Percentiles rank a stretch among this genome's conserved stretches.
Conservation (phyloP, 2,113 vertebrate genomes). For the Raja brachyura region DNA sequence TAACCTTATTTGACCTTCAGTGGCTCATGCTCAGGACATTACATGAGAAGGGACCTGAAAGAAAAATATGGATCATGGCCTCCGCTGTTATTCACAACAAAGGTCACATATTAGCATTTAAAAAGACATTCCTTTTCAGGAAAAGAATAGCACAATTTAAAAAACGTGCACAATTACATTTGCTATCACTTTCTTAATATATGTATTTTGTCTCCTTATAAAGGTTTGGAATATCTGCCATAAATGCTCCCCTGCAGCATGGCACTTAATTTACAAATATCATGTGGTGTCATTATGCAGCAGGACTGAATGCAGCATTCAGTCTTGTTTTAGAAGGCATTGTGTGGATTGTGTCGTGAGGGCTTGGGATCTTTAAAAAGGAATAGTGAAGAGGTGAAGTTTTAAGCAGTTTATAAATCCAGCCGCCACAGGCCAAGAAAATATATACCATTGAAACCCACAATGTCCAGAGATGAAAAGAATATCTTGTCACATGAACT, state of each 20-base stretch:
- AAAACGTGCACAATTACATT: not conserved
- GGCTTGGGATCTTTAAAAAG: not conserved
- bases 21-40: constrained; percentile 32
- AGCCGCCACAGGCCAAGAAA: not conserved
- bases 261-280: not conserved
- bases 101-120: constrained; percentile 27
- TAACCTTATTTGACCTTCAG: constrained; percentile 42
- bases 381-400: not conserved
- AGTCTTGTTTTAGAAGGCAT: not conserved
- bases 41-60: constrained; percentile 11
- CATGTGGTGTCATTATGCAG: constrained; percentile 8
- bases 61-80: constrained; percentile 17
- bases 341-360: not conserved
- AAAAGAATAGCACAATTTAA: not conserved
- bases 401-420: not conserved
- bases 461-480: not conserved
- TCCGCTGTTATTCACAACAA: constrained; percentile 2
- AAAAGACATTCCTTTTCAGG: constrained; percentile 9
- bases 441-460: not conserved
- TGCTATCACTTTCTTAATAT: not conserved
- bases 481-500: not conserved
- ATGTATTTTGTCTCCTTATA: constrained; percentile 11
- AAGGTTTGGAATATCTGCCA: not conserved
- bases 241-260: not conserved
- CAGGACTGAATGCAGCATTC: not conserved